Conservation (phyloP, 2,888 invertebrate species). For the Caenorhabditis virilis region DNA sequence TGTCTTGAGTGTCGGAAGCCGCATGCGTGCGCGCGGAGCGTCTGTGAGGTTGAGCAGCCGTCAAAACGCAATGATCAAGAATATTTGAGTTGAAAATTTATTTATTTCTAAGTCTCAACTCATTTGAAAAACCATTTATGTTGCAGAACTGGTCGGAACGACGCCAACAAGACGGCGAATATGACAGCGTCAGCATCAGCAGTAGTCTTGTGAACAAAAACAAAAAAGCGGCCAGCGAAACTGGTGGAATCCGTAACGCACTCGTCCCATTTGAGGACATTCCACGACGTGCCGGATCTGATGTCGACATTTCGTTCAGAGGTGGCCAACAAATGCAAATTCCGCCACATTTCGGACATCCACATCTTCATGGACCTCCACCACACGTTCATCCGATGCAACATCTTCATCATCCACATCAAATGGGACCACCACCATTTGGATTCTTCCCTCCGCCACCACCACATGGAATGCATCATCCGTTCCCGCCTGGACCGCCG, state of each 20-base stretch:
- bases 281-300: constrained; percentile 41
- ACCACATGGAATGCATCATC: constrained; percentile 19
- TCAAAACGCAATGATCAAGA: no score
- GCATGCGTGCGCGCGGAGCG: no score
- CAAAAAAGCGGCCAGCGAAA: constrained; percentile 52
- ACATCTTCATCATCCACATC: constrained; percentile 4
- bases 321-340: no score
- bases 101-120: no score
- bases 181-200: constrained; percentile 64
- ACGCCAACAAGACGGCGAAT: constrained; percentile 67
- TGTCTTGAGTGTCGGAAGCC: no score
- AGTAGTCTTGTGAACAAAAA: constrained; percentile 41
- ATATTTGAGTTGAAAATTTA: no score
- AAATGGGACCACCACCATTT: constrained; percentile 13
- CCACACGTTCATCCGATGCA: background rate
- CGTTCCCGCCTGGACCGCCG: constrained; percentile 35
- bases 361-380: constrained; percentile 10
- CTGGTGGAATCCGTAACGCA: constrained; percentile 36
- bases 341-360: no score
- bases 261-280: constrained; percentile 39
- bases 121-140: no score
- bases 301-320: constrained; percentile 34
- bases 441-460: constrained; percentile 38
- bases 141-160: constrained; percentile 45
- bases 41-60: no score